Percentiles rank a stretch among this genome's conserved stretches.
Conservation (phyloP, 2,797 vertebrate genomes). For the Rhinoraja longicauda region DNA sequence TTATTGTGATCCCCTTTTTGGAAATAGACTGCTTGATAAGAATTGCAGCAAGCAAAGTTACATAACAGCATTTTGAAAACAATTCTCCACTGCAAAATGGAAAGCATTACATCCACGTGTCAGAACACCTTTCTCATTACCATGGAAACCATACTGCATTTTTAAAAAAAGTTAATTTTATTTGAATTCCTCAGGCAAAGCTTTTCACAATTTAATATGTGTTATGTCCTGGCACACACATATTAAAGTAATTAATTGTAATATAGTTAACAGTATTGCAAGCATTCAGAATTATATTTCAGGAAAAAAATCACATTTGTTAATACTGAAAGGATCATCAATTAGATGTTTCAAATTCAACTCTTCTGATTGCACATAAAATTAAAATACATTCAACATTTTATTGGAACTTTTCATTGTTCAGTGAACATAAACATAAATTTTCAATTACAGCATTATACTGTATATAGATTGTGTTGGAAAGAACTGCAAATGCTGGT, state of each 20-base stretch:
- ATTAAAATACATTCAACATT: background rate
- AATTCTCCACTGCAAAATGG: background rate
- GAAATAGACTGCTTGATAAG: background rate
- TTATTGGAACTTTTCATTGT: background rate
- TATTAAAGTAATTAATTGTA: constrained; percentile 12
- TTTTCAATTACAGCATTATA: background rate
- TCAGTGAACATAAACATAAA: background rate
- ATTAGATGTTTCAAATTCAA: background rate
- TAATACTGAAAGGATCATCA: background rate
- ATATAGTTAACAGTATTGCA: constrained; percentile 16
- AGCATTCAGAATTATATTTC: background rate
- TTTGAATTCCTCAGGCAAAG: constrained; percentile 14
- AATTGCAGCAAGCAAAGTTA: background rate
- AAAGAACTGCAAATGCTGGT: too few relatives aligned
- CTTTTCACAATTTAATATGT: background rate
- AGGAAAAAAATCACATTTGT: constrained; percentile 16
- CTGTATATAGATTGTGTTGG: too few relatives aligned
- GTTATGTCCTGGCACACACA: constrained; percentile 7
- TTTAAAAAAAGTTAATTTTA: background rate
- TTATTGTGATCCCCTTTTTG: background rate
- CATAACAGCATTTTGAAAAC: background rate
- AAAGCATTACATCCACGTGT: background rate
- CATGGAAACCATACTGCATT: background rate
- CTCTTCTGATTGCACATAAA: background rate
- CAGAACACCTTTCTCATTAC: background rate